Conservation (phyloP, 2,797 vertebrate genomes). For the Salarias fasciatus region DNA sequence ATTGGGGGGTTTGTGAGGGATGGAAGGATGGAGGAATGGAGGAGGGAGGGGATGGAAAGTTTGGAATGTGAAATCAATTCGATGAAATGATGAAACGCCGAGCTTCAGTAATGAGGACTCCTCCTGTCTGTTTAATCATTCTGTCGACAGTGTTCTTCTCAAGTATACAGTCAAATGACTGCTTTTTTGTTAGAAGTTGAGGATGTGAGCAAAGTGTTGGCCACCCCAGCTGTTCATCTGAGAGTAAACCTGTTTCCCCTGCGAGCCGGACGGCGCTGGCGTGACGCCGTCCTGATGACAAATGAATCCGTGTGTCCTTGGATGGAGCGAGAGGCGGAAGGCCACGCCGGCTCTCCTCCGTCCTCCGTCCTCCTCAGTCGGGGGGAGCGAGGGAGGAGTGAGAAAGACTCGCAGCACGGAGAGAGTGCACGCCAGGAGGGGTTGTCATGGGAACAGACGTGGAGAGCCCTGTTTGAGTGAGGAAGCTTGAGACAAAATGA, state of each 20-base stretch:
- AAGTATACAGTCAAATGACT: conserved; percentile 33
- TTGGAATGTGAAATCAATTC: conserved; percentile 67
- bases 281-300: conserved; percentile 56
- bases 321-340: conserved; percentile 46
- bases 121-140: conserved; percentile 54
- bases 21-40: conserved; percentile 15
- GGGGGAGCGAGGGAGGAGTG: conserved; percentile 11
- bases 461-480: conserved; percentile 65
- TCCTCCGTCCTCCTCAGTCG: conserved; percentile 30
- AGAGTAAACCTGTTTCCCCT: conserved; percentile 36
- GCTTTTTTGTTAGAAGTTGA: conserved; percentile 28
- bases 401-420: conserved; percentile 11
- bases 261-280: conserved; percentile 33
- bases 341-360: conserved; percentile 37
- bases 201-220: conserved; percentile 13
- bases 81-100: conserved; percentile 72
- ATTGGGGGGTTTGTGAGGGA: conserved; percentile 25
- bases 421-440: conserved; percentile 46
- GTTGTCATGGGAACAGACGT: conserved; percentile 83
- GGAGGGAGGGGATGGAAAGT: conserved; percentile 33
- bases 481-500: conserved; percentile 73
- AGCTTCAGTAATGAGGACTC: conserved; percentile 60
- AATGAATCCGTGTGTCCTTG: conserved; percentile 50
- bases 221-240: conserved; percentile 31
- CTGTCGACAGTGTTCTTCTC: conserved; percentile 42